Percentiles rank a stretch among this genome's conserved stretches.
Evolutionary conservation across 2,888 invertebrate species (phyloP).

Genomic region (Bombyx huttoni): DNA sequence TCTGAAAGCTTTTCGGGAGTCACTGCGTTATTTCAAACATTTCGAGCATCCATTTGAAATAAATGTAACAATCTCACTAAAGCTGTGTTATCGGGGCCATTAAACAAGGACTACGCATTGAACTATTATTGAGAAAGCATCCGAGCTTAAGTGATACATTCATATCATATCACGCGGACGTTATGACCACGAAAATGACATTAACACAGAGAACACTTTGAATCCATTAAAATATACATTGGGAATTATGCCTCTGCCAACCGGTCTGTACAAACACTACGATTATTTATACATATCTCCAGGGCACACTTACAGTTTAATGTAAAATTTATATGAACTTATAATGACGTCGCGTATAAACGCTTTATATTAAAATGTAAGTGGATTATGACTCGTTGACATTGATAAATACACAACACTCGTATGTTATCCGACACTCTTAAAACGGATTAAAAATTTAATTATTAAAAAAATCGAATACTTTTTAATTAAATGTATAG

Average conservation of each 20-base stretch:
- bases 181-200: constrained; percentile 42
- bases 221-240: constrained; percentile 57
- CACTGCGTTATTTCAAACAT: constrained; percentile 1
- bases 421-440: too few relatives aligned
- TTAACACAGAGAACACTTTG: constrained; percentile 47
- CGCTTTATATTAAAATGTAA: background rate
- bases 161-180: constrained; percentile 21
- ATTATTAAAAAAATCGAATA: too few relatives aligned
- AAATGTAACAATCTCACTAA: background rate
- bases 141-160: constrained; percentile 14
- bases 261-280: constrained; percentile 31
- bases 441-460: too few relatives aligned
- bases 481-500: too few relatives aligned
- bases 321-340: background rate
- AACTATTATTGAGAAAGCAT: constrained; percentile 8
- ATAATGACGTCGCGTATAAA: background rate
- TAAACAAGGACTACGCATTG: background rate
- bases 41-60: constrained; percentile 7
- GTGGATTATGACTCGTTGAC: background rate
- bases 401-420: background rate
- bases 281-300: constrained; percentile 19
- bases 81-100: background rate
- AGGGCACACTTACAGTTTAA: background rate
- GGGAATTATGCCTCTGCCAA: constrained; percentile 40
- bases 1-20: background rate